A percentile compares a stretch with the other conserved stretches of the same genome.
Evolutionary conservation across 2,797 vertebrate genomes (phyloP).

Genomic region (Tragelaphus eurycerus): DNA sequence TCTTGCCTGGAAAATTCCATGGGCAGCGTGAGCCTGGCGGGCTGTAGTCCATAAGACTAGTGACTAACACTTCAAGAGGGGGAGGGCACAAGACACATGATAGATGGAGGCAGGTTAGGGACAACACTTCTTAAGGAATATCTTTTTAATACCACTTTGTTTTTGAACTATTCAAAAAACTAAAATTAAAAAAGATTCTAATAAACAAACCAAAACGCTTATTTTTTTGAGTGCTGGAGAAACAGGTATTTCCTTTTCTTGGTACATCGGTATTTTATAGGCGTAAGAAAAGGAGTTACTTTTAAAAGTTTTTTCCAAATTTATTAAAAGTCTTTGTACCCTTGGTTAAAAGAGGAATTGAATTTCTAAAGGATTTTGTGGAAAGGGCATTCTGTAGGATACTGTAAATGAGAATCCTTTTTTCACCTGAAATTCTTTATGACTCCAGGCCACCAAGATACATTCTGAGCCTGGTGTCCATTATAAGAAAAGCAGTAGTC

Average conservation of each 20-base stretch:
- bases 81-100: background rate
- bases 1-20: background rate
- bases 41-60: background rate
- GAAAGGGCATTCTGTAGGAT: background rate
- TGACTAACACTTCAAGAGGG: background rate
- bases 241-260: background rate
- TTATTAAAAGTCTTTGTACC: background rate
- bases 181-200: background rate
- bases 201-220: conserved; percentile 16
- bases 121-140: background rate
- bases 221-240: background rate
- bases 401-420: background rate
- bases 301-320: conserved; percentile 29
- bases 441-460: background rate
- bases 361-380: conserved; percentile 10
- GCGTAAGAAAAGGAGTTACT: background rate
- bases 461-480: background rate
- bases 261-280: background rate
- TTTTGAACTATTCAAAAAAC: conserved; percentile 21
- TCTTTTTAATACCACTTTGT: background rate
- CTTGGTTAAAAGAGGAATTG: background rate
- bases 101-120: background rate
- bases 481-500: background rate
- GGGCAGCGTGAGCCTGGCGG: background rate
- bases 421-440: conserved; percentile 7